Evolutionary conservation across 2,888 invertebrate genomes (phyloP).

Genomic region (Macrostomum cliftonense): DNA sequence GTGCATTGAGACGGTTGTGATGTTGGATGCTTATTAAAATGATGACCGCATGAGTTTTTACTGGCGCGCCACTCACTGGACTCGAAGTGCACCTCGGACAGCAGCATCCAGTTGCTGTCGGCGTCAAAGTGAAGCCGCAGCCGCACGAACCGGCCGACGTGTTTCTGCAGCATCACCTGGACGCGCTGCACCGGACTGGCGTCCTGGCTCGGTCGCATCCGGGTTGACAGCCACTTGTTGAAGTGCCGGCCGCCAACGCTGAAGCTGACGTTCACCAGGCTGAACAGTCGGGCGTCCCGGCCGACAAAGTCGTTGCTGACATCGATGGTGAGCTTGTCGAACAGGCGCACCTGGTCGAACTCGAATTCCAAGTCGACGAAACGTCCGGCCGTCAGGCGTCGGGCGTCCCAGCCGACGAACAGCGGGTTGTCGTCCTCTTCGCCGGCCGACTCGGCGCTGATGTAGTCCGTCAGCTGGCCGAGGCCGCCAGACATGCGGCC

Average conservation of each 20-base stretch:
- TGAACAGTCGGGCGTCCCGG: constrained; percentile 64
- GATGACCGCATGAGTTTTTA: too few species aligned
- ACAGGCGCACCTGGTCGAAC: constrained; percentile 68
- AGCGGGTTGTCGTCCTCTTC: constrained; percentile 46
- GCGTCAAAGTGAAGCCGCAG: constrained; percentile 57
- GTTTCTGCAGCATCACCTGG: constrained; percentile 59
- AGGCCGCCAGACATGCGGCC: constrained; percentile 52
- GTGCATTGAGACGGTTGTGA: too few species aligned
- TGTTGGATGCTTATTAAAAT: too few species aligned
- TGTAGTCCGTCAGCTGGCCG: too few species aligned
- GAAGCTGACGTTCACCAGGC: constrained; percentile 58
- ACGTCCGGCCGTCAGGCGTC: constrained; percentile 33
- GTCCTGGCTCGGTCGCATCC: constrained; percentile 48
- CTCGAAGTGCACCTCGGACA: constrained; percentile 70
- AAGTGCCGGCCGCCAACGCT: constrained; percentile 56
- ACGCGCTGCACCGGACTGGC: constrained; percentile 58
- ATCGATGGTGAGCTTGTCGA: constrained; percentile 59
- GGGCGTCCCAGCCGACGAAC: too few species aligned
- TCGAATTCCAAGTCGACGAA: constrained; percentile 60
- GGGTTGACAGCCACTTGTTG: constrained; percentile 53
- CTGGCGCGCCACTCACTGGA: constrained; percentile 57
- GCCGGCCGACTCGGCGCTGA: constrained; percentile 34
- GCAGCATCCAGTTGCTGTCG: constrained; percentile 54
- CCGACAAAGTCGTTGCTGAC: constrained; percentile 61
- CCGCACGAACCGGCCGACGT: constrained; percentile 59